phyloP scores from a whole-genome alignment of 2,113 vertebrate genomes.

The Phasianus colchicus region DNA sequence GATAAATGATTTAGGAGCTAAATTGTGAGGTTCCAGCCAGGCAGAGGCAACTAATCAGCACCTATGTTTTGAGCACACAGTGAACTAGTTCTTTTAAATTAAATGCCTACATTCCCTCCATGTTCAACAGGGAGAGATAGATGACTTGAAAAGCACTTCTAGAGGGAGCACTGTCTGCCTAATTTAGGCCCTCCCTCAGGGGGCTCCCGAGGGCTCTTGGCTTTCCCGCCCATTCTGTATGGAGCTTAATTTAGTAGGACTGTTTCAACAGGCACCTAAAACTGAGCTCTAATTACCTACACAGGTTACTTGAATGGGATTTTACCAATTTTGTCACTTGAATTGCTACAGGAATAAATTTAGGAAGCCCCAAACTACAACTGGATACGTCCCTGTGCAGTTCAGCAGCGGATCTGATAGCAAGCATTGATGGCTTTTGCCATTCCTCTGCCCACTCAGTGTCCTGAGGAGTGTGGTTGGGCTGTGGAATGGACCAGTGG shows the following conservation, averaged over 20 bases:
- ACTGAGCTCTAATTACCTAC: not conserved
- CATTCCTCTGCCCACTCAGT: not conserved
- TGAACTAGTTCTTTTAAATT: slow-evolving; percentile 69
- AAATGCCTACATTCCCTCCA: slow-evolving; percentile 14
- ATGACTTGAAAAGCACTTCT: slow-evolving; percentile 44
- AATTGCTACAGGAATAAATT: not conserved
- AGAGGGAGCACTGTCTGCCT: not conserved
- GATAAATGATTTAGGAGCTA: not conserved
- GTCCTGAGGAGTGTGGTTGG: not conserved
- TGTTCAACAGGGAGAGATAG: not conserved
- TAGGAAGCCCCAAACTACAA: not conserved
- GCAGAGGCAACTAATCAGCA: slow-evolving; percentile 39
- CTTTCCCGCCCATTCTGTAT: not conserved
- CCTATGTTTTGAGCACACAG: slow-evolving; percentile 51
- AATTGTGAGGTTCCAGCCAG: not conserved
- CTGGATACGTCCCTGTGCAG: not conserved
- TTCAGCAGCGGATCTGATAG: not conserved
- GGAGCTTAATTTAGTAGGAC: not conserved
- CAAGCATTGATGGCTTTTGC: not conserved
- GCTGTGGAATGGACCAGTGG: not conserved
- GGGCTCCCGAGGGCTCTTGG: slow-evolving; percentile 57
- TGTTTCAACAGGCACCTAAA: slow-evolving; percentile 11
- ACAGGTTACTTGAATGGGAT: not conserved
- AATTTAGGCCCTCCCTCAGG: slow-evolving; percentile 33
- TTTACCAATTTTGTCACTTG: not conserved